Base-by-base conservation (phyloP, 2,797 vertebrate species). In the Otus scops region DNA sequence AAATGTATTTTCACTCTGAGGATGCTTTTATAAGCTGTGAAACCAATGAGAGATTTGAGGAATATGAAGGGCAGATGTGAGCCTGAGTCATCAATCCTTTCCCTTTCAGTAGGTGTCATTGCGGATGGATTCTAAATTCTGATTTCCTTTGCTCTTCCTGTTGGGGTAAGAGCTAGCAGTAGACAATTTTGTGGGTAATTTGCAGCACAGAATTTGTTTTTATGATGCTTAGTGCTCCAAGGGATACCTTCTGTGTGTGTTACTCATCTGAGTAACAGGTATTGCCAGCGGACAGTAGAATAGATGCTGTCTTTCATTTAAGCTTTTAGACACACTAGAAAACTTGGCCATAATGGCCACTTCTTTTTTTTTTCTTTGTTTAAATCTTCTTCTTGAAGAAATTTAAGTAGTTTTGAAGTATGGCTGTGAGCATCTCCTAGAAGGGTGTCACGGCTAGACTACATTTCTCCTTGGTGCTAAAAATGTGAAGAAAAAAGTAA, bases 31-130 rank as follows among this genome's bases (percentile, higher is more conserved):
- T 79, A 64, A 92, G 60, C 2, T 88, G 54, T 34, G 86, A 53
- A 75, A 85, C 45, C 34, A n/a, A 10, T 65, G 80, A 71, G 70
- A 76, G 69, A 85, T 86, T 78, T 82, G 85, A 73, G 63, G 91
- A 92, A 89, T 85, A 27, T 87, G 89, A 95, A 92, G 95, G 96
- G 81, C 89, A 95, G 85, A 86, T 92, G 80, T 65, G 70, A 92
- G 86, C 83, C 92, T 96, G 94, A 94, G 79, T 95, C 95, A 96
- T 95, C 93, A 87, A 48, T 88, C 85, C 71, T 84, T 84, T 86
- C 45, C 50, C 39, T 96, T 95, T 75, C 93, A 94, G 95, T 95
- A 97, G 94, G 92, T 96, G 92, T 96, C 93, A 93, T 95, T 95
- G 86, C 34, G 22, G 82, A 88, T 91, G 87, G 89, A 60, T 81